Conservation (phyloP, 2,888 invertebrate genomes). For the Morinoia aosen region DNA sequence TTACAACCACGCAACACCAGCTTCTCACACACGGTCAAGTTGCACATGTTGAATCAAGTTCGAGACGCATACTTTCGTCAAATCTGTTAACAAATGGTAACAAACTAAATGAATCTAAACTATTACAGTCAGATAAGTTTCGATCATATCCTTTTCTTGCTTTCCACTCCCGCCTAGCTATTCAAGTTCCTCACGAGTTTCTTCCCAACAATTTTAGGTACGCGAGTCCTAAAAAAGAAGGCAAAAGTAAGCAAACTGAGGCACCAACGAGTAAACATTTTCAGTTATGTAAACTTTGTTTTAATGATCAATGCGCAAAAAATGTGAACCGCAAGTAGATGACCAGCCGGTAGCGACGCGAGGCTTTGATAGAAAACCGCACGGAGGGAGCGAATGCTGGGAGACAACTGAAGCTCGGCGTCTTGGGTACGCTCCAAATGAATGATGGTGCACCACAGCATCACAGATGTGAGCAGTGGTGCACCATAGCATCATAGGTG, state of each 20-base stretch:
- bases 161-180: background rate
- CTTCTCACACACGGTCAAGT: background rate
- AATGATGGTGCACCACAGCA: background rate
- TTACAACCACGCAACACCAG: background rate
- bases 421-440: background rate
- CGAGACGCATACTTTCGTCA: background rate
- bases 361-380: background rate
- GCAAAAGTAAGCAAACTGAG: background rate
- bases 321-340: background rate
- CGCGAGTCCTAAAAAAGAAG: background rate
- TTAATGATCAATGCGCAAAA: background rate
- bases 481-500: background rate
- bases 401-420: background rate
- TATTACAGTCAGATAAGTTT: background rate
- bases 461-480: background rate
- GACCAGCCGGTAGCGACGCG: background rate
- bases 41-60: background rate
- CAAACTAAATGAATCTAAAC: background rate
- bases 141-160: background rate
- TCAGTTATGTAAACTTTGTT: background rate
- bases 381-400: background rate
- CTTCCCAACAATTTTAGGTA: background rate
- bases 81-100: background rate
- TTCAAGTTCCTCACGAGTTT: background rate
- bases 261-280: background rate